Evolutionary conservation across 2,888 invertebrate species (phyloP), one percentile per base, ranked within the genome.

Genomic region (Andrena haemorrhoa): DNA sequence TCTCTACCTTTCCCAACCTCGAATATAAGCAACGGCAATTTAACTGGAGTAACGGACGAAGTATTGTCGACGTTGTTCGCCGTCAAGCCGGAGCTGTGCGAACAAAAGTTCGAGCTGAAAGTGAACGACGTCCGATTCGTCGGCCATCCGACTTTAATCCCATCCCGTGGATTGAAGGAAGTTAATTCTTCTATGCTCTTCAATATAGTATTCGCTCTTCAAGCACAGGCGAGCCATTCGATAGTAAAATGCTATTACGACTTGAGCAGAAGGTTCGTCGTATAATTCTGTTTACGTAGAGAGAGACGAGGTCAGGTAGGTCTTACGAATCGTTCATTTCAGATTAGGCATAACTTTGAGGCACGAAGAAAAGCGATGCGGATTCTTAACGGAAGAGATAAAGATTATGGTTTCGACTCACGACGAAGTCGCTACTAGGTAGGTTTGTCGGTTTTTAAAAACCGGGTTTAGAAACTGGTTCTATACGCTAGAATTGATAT

Each of bases 111-210:
- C 94, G 98, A 98, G 93, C 94, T 99, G 0, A 98, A 99, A 95
- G 97, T 99, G 0, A 98, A 99, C 94, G 98, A 99, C 95, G 98
- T 99, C 0, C 95, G 98, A 61, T 99, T 99, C 94, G 98, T 99
- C 12, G 98, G 99, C 0, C 98, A 98, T 94, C 99, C 99, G 0
- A 98, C 98, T 1, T 94, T 97, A 33, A 95, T 98, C 69, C 96
- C 96, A 16, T 95, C 96, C 51, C 95, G 96, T 86, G 96, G 96
- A 16, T 95, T 96, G 77, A 96, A 96, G 83, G 96, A 96, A 93
- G 95, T 95, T 0, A 96, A 96, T 82, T 96, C 96, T n/a, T 96
- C 96, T 89, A 97, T 97, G 94, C 94, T 98, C 58, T 97, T 98
- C 58, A 97, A 98, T 92, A 97, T 98, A 89, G 98, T 98, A 1